phyloP scores from a whole-genome alignment of 2,797 vertebrate genomes.

The Acanthurus tractus region DNA sequence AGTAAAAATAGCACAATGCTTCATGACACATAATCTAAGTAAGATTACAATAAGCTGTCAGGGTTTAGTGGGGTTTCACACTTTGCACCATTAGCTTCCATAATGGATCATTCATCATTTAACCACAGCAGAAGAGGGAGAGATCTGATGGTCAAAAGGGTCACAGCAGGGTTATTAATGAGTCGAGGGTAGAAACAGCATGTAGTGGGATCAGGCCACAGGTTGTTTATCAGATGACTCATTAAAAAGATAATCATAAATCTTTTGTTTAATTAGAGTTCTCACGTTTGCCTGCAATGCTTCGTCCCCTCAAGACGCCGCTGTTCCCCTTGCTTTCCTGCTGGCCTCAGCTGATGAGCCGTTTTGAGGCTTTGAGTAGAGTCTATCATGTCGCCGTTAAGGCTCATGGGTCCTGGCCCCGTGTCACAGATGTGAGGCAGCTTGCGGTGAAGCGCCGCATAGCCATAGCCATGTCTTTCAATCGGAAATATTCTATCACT shows the following conservation, averaged over 20 bases:
- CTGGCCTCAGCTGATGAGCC: slow-evolving; percentile 60
- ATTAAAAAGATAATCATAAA: slow-evolving; percentile 41
- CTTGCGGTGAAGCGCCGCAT: slow-evolving; percentile 49
- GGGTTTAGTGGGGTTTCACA: slow-evolving; percentile 42
- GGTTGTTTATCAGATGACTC: slow-evolving; percentile 50
- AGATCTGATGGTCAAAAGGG: slow-evolving; percentile 58
- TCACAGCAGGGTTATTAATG: slow-evolving; percentile 63
- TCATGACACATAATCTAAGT: slow-evolving; percentile 43
- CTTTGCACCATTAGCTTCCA: slow-evolving; percentile 48
- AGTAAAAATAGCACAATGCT: slow-evolving; percentile 38
- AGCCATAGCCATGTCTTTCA: slow-evolving; percentile 46
- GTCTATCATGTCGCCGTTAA: slow-evolving; percentile 48
- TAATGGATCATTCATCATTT: slow-evolving; percentile 65
- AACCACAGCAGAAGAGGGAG: slow-evolving; percentile 50
- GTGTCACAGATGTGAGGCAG: slow-evolving; percentile 57
- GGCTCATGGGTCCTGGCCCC: slow-evolving; percentile 47
- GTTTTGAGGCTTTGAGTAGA: slow-evolving; percentile 56
- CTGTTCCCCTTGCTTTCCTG: slow-evolving; percentile 79
- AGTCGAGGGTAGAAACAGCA: slow-evolving; percentile 24
- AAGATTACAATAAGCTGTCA: slow-evolving; percentile 50
- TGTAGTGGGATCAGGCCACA: slow-evolving; percentile 46
- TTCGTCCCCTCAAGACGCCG: slow-evolving; percentile 82
- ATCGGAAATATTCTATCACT: slow-evolving; percentile 32
- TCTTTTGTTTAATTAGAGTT: slow-evolving; percentile 79
- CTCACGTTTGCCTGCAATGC: slow-evolving; percentile 82